Percentiles rank a stretch among this genome's conserved stretches.
Conservation (phyloP, 2,888 invertebrate genomes). For the Phlogophora meticulosa region DNA sequence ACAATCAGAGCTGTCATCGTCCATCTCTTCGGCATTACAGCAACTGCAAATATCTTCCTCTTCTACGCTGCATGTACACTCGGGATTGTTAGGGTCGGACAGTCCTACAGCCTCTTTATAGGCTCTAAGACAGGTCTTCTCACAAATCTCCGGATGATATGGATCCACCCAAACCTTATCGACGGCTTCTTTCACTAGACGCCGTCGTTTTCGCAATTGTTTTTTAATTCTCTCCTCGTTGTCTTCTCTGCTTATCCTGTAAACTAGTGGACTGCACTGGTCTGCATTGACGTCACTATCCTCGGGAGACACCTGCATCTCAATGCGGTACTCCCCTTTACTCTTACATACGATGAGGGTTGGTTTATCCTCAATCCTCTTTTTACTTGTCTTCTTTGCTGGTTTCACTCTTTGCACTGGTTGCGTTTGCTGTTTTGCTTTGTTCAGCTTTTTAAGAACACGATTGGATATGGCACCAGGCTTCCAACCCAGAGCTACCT, state of each 20-base stretch:
- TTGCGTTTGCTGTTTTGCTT: slow-evolving; percentile 72
- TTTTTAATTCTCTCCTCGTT: slow-evolving; percentile 75
- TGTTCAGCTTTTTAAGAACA: slow-evolving; percentile 77
- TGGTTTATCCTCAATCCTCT: slow-evolving; percentile 77
- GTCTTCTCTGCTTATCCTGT: slow-evolving; percentile 77
- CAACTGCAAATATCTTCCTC: slow-evolving; percentile 70
- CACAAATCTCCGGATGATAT: slow-evolving; percentile 78
- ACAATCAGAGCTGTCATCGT: slow-evolving; percentile 73
- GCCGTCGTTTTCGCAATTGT: slow-evolving; percentile 65
- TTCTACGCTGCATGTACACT: slow-evolving; percentile 63
- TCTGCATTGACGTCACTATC: slow-evolving; percentile 63
- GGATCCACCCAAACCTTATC: slow-evolving; percentile 75
- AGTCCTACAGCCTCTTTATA: slow-evolving; percentile 78
- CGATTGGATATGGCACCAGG: slow-evolving; percentile 85
- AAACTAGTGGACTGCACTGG: slow-evolving; percentile 76
- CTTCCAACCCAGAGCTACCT: slow-evolving; percentile 83
- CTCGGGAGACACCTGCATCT: slow-evolving; percentile 76
- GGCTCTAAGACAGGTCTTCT: slow-evolving; percentile 75
- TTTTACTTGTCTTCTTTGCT: slow-evolving; percentile 73
- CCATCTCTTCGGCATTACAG: slow-evolving; percentile 57
- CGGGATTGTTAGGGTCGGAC: slow-evolving; percentile 68
- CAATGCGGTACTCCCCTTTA: slow-evolving; percentile 81
- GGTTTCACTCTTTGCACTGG: slow-evolving; percentile 64
- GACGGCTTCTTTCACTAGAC: slow-evolving; percentile 70
- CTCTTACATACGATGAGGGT: slow-evolving; percentile 79